A percentile compares a stretch with the other conserved stretches of the same genome.
Conservation (phyloP, 1,140 invertebrate species). For the Dendrolimus kikuchii region DNA sequence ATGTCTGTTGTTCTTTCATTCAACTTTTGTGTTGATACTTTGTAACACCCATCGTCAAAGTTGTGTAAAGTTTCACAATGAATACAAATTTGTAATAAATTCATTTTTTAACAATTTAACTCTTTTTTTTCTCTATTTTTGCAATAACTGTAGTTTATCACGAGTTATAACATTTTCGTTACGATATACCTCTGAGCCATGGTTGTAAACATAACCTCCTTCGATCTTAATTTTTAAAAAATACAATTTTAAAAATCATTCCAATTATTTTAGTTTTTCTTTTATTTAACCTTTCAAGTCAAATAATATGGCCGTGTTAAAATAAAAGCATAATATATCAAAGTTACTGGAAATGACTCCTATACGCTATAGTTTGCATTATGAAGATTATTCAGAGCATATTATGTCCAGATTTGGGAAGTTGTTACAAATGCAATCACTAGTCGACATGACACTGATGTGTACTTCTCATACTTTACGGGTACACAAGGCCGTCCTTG, state of each 20-base stretch:
- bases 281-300: conserved; percentile 26
- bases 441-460: conserved; percentile 76
- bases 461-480: conserved; percentile 75
- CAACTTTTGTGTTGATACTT: conserved; percentile 3
- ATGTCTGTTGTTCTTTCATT: conserved; percentile 3
- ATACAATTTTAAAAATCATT: conserved; percentile 5
- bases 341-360: conserved; percentile 42
- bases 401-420: conserved; percentile 73
- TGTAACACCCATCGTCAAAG: not conserved
- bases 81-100: conserved; percentile 70
- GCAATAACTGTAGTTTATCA: conserved; percentile 49
- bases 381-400: conserved; percentile 74
- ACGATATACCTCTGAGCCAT: not conserved
- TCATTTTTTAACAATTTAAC: conserved; percentile 60
- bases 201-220: not conserved
- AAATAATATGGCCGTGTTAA: conserved; percentile 3
- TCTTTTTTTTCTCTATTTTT: conserved; percentile 68
- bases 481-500: conserved; percentile 76
- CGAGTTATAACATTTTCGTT: conserved; percentile 1
- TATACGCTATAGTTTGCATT: conserved; percentile 69
- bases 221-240: not conserved
- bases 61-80: conserved; percentile 4
- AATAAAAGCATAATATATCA: not conserved
- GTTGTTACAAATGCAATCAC: conserved; percentile 74
- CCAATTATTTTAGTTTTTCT: conserved; percentile 17